Percentiles rank a stretch among this genome's conserved stretches.
Evolutionary conservation across 2,888 invertebrate species (phyloP).

Genomic region (Cremastobaeus sp.): DNA sequence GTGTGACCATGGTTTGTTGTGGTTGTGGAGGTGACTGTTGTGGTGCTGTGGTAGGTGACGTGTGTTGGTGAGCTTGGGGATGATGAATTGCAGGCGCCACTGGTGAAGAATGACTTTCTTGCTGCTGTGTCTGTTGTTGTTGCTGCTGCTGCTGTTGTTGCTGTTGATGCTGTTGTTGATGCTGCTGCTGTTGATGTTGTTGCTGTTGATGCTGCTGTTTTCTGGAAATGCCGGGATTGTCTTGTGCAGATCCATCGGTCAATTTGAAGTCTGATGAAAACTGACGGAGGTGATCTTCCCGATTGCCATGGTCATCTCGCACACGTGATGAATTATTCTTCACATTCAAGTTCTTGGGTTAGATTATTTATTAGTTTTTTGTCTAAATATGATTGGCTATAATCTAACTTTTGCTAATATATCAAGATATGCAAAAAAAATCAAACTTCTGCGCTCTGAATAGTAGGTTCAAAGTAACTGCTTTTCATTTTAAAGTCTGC

Average conservation of each 20-base stretch:
- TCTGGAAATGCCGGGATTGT: slow-evolving; percentile 66
- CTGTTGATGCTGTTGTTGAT: slow-evolving; percentile 67
- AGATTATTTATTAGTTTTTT: too few relatives aligned
- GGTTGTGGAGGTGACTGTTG: slow-evolving; percentile 69
- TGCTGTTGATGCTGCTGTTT: slow-evolving; percentile 70
- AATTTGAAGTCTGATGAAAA: slow-evolving; percentile 90
- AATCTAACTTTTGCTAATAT: too few relatives aligned
- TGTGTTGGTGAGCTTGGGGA: slow-evolving; percentile 67
- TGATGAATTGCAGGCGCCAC: slow-evolving; percentile 62
- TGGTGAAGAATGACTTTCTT: slow-evolving; percentile 63
- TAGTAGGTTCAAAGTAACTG: too few relatives aligned
- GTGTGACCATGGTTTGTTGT: slow-evolving; percentile 64
- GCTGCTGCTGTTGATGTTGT: slow-evolving; percentile 59
- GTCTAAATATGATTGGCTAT: too few relatives aligned
- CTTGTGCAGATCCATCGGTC: slow-evolving; percentile 74
- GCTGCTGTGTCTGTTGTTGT: slow-evolving; percentile 65
- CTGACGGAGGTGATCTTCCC: slow-evolving; percentile 81
- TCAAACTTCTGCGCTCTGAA: too few relatives aligned
- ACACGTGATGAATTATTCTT: slow-evolving; percentile 64
- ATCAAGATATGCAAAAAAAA: too few relatives aligned
- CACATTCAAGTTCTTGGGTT: too few relatives aligned
- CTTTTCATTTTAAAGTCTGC: too few relatives aligned
- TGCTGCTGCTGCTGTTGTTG: slow-evolving; percentile 71
- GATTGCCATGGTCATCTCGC: slow-evolving; percentile 79
- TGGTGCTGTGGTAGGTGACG: slow-evolving; percentile 61